Base-by-base conservation (phyloP, 2,797 vertebrate genomes). In the Lithobates pipiens region DNA sequence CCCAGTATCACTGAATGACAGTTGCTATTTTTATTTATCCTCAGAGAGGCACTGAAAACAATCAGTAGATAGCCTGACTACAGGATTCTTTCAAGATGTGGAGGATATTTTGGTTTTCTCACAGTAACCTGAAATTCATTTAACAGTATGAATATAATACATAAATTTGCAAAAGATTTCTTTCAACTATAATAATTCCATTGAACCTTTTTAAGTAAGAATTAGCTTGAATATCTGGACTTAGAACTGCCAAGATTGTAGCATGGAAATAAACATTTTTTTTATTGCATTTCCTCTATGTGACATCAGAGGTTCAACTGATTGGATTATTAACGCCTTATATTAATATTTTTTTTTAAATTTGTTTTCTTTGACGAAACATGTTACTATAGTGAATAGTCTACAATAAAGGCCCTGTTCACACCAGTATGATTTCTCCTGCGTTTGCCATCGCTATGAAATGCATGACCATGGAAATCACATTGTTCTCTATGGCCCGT, bases 21-120 rank as follows among this genome's bases (percentile, higher is more conserved):
- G 54, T 79, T 88, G 68, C 89, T 92, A 88, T 91, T 93, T 91
- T 86, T 88, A 69, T 77, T 18, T 89, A 83, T 91, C 73, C 85
- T 88, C 77, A 90, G 73, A 67, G 80, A 87, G 76, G 83, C 76
- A 86, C 36, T 44, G 88, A 71, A 72, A 74, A 83, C 80, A 77
- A 65, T 50, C 84, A 81, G 76, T 54, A 75, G 27, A 82, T 76
- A 68, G 68, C 76, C 80, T 73, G 34, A 36, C 74, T 78, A 77
- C 65, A 68, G 73, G 57, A 79, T 83, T 77, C 74, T 73, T 36
- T 81, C 34, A 78, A 76, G 73, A 86, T 77, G 67, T 72, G 39
- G 54, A 82, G 71, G 34, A 82, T 80, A 79, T 83, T 84, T 80
- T 54, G 67, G 42, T 78, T 79, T 79, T 67, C 50, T 34, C n/a